phyloP scores from a whole-genome alignment of 2,888 invertebrate species.

The Brenthis daphne region DNA sequence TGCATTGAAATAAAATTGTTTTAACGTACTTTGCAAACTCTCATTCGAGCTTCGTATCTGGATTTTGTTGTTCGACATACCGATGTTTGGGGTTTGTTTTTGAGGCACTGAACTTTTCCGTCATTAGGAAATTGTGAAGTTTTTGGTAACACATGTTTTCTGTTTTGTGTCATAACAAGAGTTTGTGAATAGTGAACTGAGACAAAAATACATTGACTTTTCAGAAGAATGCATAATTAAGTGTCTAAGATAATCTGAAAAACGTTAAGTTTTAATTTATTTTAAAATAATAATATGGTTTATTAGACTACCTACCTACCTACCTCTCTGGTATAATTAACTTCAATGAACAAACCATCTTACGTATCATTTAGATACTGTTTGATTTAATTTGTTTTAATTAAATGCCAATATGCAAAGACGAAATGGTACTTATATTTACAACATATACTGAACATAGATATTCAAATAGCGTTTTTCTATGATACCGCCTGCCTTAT shows the following conservation, averaged over 20 bases:
- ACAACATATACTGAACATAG: slow-evolving; percentile 18
- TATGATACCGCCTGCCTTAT: slow-evolving; percentile 27
- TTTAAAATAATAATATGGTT: background rate
- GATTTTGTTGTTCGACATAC: background rate
- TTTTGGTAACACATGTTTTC: no score
- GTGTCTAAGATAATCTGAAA: no score
- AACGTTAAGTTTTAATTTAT: no score
- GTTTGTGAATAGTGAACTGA: no score
- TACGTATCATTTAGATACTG: background rate
- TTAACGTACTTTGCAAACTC: slow-evolving; percentile 7
- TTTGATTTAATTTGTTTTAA: slow-evolving; percentile 1
- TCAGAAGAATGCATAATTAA: no score
- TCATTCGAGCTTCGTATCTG: slow-evolving; percentile 1
- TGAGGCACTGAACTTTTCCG: no score
- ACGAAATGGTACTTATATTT: slow-evolving; percentile 9
- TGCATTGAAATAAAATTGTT: slow-evolving; percentile 12
- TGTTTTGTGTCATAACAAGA: no score
- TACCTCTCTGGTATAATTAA: no score
- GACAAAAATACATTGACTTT: no score
- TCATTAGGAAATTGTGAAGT: no score
- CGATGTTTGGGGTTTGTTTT: no score
- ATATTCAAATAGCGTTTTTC: slow-evolving; percentile 24
- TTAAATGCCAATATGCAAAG: background rate
- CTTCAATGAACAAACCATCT: background rate
- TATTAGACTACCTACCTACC: no score